These are phyloP conservation scores for Eira barbara DNA, from an alignment of 2,113 vertebrate genomes.

Conservation along the genomic window DNA sequence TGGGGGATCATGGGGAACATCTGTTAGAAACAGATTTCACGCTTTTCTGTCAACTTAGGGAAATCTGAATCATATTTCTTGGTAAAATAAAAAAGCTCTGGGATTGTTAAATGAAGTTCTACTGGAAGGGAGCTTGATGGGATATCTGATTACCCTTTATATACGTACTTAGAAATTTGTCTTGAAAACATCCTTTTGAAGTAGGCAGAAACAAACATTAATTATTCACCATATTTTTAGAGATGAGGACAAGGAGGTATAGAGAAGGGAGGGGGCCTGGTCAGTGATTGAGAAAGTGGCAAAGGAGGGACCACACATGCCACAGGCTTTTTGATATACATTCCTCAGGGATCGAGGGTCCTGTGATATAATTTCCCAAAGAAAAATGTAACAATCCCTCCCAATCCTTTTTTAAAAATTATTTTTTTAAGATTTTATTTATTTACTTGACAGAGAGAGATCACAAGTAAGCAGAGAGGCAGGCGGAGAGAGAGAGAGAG, in stretches of 20 bases:
- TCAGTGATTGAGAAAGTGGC: neutral
- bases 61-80: constrained; percentile 73
- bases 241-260: neutral
- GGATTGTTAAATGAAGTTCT: constrained; percentile 42
- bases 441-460: too few relatives aligned
- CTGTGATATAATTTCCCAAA: neutral
- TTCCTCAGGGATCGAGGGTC: neutral
- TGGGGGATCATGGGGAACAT: constrained; percentile 76
- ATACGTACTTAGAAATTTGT: neutral
- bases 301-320: neutral
- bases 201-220: neutral
- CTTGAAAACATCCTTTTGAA: neutral
- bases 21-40: constrained; percentile 79
- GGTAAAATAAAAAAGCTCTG: constrained; percentile 44
- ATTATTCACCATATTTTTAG: neutral
- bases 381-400: neutral
- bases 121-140: neutral
- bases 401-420: neutral
- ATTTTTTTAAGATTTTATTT: too few relatives aligned
- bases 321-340: neutral
- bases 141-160: neutral
- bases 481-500: too few relatives aligned
- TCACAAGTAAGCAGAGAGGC: too few relatives aligned
- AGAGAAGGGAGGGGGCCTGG: neutral
- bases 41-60: constrained; percentile 73